phyloP scores from a whole-genome alignment of 2,113 vertebrate genomes.

The Bufo gargarizans region DNA sequence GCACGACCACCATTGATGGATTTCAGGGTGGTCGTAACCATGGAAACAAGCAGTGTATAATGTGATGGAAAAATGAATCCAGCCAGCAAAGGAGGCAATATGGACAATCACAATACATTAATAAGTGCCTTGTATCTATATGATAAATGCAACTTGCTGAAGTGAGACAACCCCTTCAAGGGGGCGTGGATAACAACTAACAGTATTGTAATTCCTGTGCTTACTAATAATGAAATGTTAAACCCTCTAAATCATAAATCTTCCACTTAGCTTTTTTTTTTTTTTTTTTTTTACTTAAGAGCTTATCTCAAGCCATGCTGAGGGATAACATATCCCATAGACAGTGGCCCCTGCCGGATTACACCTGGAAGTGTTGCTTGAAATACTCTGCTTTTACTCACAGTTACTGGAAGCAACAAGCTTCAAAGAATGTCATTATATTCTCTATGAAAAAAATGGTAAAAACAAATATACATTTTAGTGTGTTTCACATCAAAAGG shows the following conservation, averaged over 20 bases:
- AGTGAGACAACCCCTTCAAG: no score
- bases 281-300: slow-evolving; percentile 39
- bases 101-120: no score
- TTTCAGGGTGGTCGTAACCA: no score
- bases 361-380: slow-evolving; percentile 47
- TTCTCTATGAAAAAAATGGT: slow-evolving; percentile 38
- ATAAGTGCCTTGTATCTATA: no score
- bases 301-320: slow-evolving; percentile 36
- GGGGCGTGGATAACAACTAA: neutral
- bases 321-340: slow-evolving; percentile 7
- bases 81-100: no score
- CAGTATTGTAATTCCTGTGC: slow-evolving; percentile 3
- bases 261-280: slow-evolving; percentile 37
- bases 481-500: slow-evolving; percentile 47
- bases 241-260: slow-evolving; percentile 19
- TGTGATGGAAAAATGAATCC: no score
- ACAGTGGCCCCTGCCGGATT: slow-evolving; percentile 43
- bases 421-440: slow-evolving; percentile 53
- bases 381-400: slow-evolving; percentile 33
- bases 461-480: slow-evolving; percentile 52
- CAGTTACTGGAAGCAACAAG: slow-evolving; percentile 37
- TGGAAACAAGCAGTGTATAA: no score
- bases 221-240: slow-evolving; percentile 21
- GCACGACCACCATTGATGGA: no score
- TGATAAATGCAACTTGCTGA: no score